Percentiles rank a stretch among this genome's conserved stretches.
Conservation (phyloP, 2,113 vertebrate species). For the Astur gentilis region DNA sequence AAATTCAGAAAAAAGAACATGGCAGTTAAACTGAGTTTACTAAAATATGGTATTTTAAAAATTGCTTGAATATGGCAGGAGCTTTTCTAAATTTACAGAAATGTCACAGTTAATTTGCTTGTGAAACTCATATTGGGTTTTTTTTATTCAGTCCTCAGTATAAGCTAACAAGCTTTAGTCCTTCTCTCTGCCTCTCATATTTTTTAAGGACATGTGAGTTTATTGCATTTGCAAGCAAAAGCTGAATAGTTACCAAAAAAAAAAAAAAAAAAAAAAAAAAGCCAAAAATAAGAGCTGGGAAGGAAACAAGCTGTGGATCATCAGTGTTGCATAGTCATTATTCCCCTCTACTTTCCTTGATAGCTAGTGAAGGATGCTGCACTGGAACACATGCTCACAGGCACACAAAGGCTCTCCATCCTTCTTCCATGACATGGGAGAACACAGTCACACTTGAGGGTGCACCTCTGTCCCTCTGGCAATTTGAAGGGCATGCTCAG, state of each 20-base stretch:
- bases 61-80: not conserved
- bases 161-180: not conserved
- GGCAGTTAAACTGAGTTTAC: not conserved
- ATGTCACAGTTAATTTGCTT: not conserved
- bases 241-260: not conserved
- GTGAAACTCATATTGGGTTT: not conserved
- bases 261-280: not conserved
- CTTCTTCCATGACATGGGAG: fast-evolving
- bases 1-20: not conserved
- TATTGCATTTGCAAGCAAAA: not conserved
- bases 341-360: not conserved
- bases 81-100: not conserved
- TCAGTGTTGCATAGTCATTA: not conserved
- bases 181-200: not conserved
- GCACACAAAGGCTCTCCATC: not conserved
- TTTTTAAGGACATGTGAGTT: not conserved
- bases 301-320: not conserved
- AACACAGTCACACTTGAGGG: fast-evolving
- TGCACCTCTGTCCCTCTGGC: not conserved
- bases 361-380: not conserved
- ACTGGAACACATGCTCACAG: fast-evolving
- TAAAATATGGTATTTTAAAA: not conserved
- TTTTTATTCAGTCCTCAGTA: not conserved
- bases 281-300: not conserved
- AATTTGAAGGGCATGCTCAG: not conserved